Evolutionary conservation across 2,797 vertebrate genomes (phyloP), one percentile per base, ranked within the genome.

Genomic region (Sebastes aleutianus): DNA sequence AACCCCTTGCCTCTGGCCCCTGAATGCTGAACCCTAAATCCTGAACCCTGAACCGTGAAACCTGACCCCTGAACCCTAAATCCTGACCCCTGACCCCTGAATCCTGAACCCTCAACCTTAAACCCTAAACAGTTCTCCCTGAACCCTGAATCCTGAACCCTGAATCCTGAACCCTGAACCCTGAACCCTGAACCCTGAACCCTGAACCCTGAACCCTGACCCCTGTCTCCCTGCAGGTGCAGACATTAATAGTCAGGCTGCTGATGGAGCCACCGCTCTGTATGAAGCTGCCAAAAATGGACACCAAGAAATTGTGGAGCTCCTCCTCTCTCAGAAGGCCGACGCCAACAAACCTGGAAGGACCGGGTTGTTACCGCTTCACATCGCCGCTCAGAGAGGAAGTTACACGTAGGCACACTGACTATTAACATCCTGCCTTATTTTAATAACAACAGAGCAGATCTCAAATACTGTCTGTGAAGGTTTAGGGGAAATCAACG

Each of bases 211-310:
- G n/a, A 71, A 2, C 16, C n/a, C 32, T 70, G 11, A 39, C 1
- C 14, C 24, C 16, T 74, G 14, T 70, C 26, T 54, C 22, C 47
- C 29, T 86, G 50, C 87, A 99, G 98, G 97, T 6, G 97, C 97
- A 5, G 97, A 99, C 83, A 95, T 99, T 79, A 97, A 99, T 88
- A 97, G 95, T 4, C 97, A 98, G 90, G 98, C 97, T 54, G 92
- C 95, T 8, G 98, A 99, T 70, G 95, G 95, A 0, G 97, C 97
- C 1, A 97, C 97, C 0, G 96, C 98, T 43, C 95, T 99, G 75
- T 99, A 96, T 13, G 98, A 99, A 93, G 97, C 97, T 29, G 92
- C 95, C 85, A 99, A 99, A 93, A 99, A 99, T 1, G 96, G 95
- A 16, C 98, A 99, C 0, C 79, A 93, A 32, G 80, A 88, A 0